Conservation (phyloP, 2,113 vertebrate genomes). For the Arizona elegans region DNA sequence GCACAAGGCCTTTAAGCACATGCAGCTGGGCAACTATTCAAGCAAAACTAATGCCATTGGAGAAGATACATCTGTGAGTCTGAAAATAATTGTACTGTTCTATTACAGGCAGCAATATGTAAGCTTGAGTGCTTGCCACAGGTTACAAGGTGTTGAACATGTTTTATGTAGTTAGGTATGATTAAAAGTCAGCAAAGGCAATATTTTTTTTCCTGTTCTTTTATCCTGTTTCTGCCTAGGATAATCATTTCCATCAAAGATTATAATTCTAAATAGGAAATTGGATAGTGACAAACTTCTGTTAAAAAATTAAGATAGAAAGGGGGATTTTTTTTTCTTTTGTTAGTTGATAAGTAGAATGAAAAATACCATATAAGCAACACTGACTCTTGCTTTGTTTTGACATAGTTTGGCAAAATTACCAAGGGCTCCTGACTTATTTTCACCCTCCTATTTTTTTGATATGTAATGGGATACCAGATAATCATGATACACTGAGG, state of each 20-base stretch:
- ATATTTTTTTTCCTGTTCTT: background rate
- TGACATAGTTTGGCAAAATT: background rate
- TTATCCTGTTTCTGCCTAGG: background rate
- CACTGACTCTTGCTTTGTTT: background rate
- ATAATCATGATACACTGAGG: background rate
- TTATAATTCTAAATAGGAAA: background rate
- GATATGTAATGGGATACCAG: background rate
- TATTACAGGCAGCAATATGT: background rate
- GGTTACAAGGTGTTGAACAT: background rate
- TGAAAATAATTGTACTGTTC: background rate
- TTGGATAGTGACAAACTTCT: background rate
- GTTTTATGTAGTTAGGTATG: background rate
- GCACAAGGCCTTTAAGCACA: too few species aligned
- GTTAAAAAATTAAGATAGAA: background rate
- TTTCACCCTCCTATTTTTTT: background rate
- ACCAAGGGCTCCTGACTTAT: background rate
- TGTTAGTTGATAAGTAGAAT: background rate
- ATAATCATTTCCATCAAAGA: background rate
- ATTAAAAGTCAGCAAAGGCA: background rate
- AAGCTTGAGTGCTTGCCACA: background rate
- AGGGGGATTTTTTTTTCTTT: background rate
- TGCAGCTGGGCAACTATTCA: background rate
- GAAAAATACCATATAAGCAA: background rate
- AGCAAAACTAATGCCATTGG: background rate
- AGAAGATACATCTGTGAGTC: background rate